These are phyloP conservation scores for Valencia hispanica DNA, from an alignment of 2,797 vertebrate genomes.

Conservation along the genomic window DNA sequence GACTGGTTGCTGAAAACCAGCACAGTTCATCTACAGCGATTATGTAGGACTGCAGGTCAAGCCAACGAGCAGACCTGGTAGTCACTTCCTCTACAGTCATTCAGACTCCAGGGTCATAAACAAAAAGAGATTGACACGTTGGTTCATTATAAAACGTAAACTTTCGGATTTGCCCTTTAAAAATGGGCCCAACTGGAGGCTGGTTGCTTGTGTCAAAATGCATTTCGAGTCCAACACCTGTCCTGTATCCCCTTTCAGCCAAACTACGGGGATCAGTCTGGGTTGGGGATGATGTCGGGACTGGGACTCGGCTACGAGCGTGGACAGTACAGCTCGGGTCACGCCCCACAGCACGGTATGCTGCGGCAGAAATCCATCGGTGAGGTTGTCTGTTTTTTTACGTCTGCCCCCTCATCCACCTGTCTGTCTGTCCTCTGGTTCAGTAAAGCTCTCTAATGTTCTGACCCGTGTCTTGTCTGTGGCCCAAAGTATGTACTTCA, in stretches of 20 bases:
- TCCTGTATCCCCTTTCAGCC: constrained; percentile 71
- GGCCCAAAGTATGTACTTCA: constrained; percentile 35
- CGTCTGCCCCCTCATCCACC: constrained; percentile 62
- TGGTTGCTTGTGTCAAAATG: no score
- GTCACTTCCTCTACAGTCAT: no score
- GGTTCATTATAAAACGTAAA: no score
- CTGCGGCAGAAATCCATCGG: constrained; percentile 94
- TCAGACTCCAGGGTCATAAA: no score
- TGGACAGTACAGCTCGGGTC: constrained; percentile 85
- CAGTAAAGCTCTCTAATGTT: constrained; percentile 49
- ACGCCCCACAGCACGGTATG: constrained; percentile 87
- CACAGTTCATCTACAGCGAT: no score
- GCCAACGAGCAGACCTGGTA: no score
- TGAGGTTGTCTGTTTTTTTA: constrained; percentile 82
- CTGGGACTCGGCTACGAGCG: constrained; percentile 87
- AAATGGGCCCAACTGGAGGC: no score
- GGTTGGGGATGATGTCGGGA: constrained; percentile 80
- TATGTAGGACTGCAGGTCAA: no score
- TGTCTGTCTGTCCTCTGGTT: constrained; percentile 74
- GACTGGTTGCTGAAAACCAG: no score
- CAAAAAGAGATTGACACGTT: no score
- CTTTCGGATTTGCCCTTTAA: no score
- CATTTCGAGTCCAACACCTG: neutral
- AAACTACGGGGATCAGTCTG: constrained; percentile 84
- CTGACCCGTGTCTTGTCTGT: constrained; percentile 56